These are phyloP conservation scores for Styela plicata DNA, from an alignment of 23 tunicate genomes.

Conservation along the genomic window DNA sequence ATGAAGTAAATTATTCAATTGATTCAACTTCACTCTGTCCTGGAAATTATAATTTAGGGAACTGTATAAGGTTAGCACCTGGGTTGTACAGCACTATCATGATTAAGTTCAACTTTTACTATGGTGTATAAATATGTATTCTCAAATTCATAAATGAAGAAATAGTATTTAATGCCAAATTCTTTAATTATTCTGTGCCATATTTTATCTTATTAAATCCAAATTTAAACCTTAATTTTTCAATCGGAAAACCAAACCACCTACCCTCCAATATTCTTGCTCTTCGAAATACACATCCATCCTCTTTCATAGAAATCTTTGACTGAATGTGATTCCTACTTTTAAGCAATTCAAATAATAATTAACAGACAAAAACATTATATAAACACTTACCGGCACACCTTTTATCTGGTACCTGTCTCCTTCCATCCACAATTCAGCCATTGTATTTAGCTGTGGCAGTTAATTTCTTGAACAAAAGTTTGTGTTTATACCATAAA, in stretches of 20 bases:
- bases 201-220: too few relatives aligned
- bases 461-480: constrained; percentile 12
- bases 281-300: constrained; percentile 53
- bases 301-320: background rate
- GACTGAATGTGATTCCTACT: too few relatives aligned
- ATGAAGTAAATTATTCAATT: constrained; percentile 72
- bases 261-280: constrained; percentile 73
- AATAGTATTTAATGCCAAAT: too few relatives aligned
- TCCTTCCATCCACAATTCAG: constrained; percentile 88
- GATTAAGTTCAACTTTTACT: background rate
- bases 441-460: constrained; percentile 43
- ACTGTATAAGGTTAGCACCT: background rate
- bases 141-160: too few relatives aligned
- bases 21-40: constrained; percentile 89
- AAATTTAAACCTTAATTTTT: background rate
- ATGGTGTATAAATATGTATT: too few relatives aligned
- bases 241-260: background rate
- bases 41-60: constrained; percentile 1
- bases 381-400: constrained; percentile 68
- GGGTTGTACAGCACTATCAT: background rate
- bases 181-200: too few relatives aligned
- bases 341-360: background rate
- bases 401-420: constrained; percentile 87
- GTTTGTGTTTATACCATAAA: constrained; percentile 19
- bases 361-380: background rate